phyloP scores from a whole-genome alignment of 2,888 invertebrate genomes.

The Lysandra bellargus region DNA sequence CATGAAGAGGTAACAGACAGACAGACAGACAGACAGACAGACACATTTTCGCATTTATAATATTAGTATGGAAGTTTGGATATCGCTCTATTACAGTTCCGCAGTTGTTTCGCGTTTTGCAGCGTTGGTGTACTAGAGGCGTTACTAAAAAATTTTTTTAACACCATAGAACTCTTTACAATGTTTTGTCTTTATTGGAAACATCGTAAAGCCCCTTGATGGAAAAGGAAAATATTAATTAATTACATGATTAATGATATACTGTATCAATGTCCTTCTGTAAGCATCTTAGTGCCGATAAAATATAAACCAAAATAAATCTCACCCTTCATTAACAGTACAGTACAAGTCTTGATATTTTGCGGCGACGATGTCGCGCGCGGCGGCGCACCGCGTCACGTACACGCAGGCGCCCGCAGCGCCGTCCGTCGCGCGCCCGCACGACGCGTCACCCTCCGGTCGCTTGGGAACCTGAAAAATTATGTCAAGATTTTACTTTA shows the following conservation, averaged over 20 bases:
- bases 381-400: constrained; percentile 59
- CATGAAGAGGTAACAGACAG: too few species aligned
- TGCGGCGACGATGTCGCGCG: constrained; percentile 50
- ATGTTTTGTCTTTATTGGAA: neutral
- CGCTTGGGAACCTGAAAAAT: constrained; percentile 49
- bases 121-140: too few species aligned
- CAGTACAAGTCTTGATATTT: constrained; percentile 59
- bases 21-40: too few species aligned
- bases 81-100: too few species aligned
- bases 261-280: too few species aligned
- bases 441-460: constrained; percentile 48
- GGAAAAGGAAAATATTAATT: neutral
- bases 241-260: neutral
- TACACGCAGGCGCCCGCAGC: constrained; percentile 61
- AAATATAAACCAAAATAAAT: neutral
- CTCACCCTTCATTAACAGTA: constrained; percentile 55
- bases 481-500: neutral
- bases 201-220: neutral
- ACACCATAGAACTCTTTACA: too few species aligned
- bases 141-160: too few species aligned
- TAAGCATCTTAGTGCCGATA: too few species aligned
- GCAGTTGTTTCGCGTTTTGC: too few species aligned
- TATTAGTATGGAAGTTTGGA: too few species aligned
- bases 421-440: constrained; percentile 46
- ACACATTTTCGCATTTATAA: too few species aligned